A percentile compares a stretch with the other conserved stretches of the same genome.
Evolutionary conservation across 1,140 invertebrate genomes (phyloP).

Genomic region (Ceratosolen solmsi): DNA sequence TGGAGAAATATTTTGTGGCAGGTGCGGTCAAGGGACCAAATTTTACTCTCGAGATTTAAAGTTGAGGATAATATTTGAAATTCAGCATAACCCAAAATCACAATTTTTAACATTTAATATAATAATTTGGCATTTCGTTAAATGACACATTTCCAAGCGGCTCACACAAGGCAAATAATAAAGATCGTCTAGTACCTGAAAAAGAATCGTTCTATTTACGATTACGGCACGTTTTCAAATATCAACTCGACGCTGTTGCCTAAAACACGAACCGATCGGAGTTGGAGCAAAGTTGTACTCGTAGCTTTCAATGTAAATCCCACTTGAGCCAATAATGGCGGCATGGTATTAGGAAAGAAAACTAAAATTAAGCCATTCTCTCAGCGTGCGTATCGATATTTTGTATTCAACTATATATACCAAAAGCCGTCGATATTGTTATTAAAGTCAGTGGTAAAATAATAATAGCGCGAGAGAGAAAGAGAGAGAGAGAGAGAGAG

Average conservation of each 20-base stretch:
- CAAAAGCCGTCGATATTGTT: not conserved
- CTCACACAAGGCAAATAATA: not conserved
- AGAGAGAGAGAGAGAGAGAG: too few species aligned
- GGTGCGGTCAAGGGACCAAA: not conserved
- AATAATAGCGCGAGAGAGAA: too few species aligned
- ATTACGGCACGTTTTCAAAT: not conserved
- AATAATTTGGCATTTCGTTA: too few species aligned
- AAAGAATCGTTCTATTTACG: not conserved
- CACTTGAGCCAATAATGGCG: not conserved
- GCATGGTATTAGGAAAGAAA: not conserved
- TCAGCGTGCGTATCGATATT: not conserved
- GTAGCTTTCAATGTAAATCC: not conserved
- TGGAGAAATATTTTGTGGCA: not conserved
- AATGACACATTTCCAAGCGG: too few species aligned
- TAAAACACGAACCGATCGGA: not conserved
- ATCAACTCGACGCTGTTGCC: not conserved
- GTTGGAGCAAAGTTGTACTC: not conserved
- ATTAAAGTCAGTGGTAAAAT: not conserved
- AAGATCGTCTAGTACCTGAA: not conserved
- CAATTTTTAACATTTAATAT: too few species aligned
- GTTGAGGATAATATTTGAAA: too few species aligned
- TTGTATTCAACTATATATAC: not conserved
- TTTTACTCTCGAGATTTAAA: not conserved
- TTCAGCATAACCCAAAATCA: too few species aligned
- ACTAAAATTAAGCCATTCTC: not conserved